Conservation (phyloP, 2,113 vertebrate genomes). For the Halcyon senegalensis region DNA sequence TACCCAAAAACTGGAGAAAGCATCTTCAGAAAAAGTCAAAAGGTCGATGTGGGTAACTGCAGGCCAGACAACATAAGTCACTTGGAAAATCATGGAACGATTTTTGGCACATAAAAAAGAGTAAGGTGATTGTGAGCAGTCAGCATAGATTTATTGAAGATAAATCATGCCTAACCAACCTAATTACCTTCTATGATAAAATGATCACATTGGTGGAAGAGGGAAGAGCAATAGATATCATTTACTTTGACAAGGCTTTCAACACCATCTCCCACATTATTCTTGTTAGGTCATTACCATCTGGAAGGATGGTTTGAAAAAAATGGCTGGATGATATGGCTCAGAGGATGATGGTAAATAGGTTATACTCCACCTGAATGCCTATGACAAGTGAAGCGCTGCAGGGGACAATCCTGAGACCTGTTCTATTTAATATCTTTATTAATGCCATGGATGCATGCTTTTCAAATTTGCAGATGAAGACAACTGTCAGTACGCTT, state of each 20-base stretch:
- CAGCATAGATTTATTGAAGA: background rate
- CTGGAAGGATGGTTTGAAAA: background rate
- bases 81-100: background rate
- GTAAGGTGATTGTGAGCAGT: background rate
- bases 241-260: background rate
- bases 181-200: background rate
- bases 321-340: background rate
- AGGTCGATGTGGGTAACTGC: background rate
- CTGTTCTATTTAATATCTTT: background rate
- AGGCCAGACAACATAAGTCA: background rate
- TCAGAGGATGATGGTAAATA: background rate
- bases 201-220: background rate
- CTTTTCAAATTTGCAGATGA: background rate
- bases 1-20: background rate
- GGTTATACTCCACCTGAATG: background rate
- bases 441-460: rapidly evolving
- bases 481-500: background rate
- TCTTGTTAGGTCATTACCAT: background rate
- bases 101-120: background rate
- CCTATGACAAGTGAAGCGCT: background rate
- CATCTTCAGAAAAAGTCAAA: background rate
- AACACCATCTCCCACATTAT: background rate
- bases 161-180: background rate
- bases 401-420: background rate
- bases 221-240: background rate